phyloP scores from a whole-genome alignment of 2,888 invertebrate species.

The Brachypterus glaber region DNA sequence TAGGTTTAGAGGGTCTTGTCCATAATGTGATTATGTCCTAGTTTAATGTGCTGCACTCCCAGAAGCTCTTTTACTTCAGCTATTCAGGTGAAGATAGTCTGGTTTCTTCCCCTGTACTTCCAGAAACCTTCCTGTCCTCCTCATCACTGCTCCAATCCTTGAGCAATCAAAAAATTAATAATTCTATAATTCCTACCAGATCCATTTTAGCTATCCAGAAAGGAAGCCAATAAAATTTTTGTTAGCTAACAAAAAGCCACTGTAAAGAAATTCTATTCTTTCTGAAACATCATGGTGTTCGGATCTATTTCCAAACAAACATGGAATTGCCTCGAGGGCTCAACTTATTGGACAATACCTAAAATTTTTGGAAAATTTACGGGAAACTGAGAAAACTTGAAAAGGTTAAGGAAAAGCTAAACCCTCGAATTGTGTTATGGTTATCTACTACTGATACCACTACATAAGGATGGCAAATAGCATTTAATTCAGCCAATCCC shows the following conservation, averaged over 20 bases:
- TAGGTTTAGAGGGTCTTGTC: too few species aligned
- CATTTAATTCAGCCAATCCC: conserved; percentile 48
- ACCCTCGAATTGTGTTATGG: too few species aligned
- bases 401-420: too few species aligned
- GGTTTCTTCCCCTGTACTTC: neutral
- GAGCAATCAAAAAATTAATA: conserved; percentile 36
- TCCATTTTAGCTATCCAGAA: conserved; percentile 49
- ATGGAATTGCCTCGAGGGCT: conserved; percentile 41
- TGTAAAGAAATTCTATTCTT: conserved; percentile 52
- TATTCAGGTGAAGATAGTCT: too few species aligned
- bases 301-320: conserved; percentile 38
- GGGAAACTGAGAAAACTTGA: too few species aligned
- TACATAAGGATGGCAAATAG: conserved; percentile 57
- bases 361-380: too few species aligned
- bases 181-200: conserved; percentile 39
- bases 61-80: too few species aligned
- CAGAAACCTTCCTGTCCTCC: conserved; percentile 19
- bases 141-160: conserved; percentile 30
- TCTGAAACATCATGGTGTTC: conserved; percentile 33
- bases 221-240: conserved; percentile 57
- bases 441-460: conserved; percentile 45
- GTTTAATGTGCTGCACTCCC: too few species aligned
- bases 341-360: too few species aligned
- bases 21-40: too few species aligned
- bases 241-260: conserved; percentile 57